Percentiles rank a stretch among this genome's conserved stretches.
Evolutionary conservation across 2,797 vertebrate genomes (phyloP).

Genomic region (Acipenser ruthenus): DNA sequence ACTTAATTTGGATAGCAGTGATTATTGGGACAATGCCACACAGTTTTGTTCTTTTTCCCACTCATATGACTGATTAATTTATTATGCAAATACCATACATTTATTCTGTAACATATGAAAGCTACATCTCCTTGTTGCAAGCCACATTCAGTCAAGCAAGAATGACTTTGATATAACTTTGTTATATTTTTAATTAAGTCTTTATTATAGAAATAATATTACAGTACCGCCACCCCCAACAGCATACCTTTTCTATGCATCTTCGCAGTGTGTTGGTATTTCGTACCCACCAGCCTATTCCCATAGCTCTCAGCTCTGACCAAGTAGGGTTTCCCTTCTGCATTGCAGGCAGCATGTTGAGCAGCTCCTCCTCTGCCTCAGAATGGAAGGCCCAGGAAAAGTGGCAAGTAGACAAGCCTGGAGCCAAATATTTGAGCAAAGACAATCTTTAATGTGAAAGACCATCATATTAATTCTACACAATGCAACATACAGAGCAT

Average conservation of each 20-base stretch:
- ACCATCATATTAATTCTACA: too few species aligned
- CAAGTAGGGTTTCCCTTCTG: conserved; percentile 84
- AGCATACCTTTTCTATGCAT: conserved; percentile 87
- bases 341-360: conserved; percentile 83
- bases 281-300: conserved; percentile 92
- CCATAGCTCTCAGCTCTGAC: conserved; percentile 92
- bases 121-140: too few species aligned
- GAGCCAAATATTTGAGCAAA: conserved; percentile 3
- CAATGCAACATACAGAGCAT: too few species aligned
- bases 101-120: too few species aligned
- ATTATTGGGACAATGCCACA: too few species aligned
- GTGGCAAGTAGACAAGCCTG: conserved; percentile 89
- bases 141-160: neutral
- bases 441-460: too few species aligned
- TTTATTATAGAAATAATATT: too few species aligned
- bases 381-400: conserved; percentile 98
- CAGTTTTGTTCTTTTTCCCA: too few species aligned
- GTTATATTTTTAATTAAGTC: too few species aligned
- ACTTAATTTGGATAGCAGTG: too few species aligned
- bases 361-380: conserved; percentile 88
- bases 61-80: too few species aligned
- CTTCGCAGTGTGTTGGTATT: conserved; percentile 80
- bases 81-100: too few species aligned
- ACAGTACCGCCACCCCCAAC: neutral
- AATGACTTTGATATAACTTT: neutral